phyloP scores from a whole-genome alignment of 2,888 invertebrate genomes.

The Onthophagus sagittarius region DNA sequence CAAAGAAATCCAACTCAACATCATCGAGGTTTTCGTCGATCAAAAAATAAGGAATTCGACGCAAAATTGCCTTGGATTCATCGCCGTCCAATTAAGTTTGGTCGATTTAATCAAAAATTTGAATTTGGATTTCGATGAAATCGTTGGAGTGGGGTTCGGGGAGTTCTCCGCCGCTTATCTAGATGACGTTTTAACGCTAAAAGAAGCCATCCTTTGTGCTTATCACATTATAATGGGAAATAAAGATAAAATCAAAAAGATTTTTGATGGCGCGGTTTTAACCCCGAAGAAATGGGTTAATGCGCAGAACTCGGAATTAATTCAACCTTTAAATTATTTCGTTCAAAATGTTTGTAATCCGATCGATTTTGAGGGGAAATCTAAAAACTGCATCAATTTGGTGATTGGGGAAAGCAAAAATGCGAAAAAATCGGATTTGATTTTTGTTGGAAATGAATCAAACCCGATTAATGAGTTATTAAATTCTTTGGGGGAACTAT shows the following conservation, averaged over 20 bases:
- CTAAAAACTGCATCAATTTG: neutral
- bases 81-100: constrained; percentile 56
- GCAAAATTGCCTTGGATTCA: constrained; percentile 25
- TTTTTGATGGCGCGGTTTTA: neutral
- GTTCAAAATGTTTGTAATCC: neutral
- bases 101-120: constrained; percentile 52
- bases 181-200: constrained; percentile 79
- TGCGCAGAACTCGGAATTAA: neutral
- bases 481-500: neutral
- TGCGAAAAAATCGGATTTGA: too few relatives aligned
- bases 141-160: constrained; percentile 75
- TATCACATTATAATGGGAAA: constrained; percentile 29
- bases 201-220: constrained; percentile 57
- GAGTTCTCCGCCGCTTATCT: constrained; percentile 90
- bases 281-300: neutral
- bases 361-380: neutral
- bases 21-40: constrained; percentile 5
- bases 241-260: neutral
- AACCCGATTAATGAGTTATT: neutral
- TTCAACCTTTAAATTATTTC: neutral
- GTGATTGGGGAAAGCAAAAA: too few relatives aligned
- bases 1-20: constrained; percentile 12
- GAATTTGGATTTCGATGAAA: constrained; percentile 38
- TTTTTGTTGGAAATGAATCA: neutral
- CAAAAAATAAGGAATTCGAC: neutral